These are phyloP conservation scores for Phaonia tiefii DNA, from an alignment of 2,888 invertebrate genomes.

Conservation along the genomic window DNA sequence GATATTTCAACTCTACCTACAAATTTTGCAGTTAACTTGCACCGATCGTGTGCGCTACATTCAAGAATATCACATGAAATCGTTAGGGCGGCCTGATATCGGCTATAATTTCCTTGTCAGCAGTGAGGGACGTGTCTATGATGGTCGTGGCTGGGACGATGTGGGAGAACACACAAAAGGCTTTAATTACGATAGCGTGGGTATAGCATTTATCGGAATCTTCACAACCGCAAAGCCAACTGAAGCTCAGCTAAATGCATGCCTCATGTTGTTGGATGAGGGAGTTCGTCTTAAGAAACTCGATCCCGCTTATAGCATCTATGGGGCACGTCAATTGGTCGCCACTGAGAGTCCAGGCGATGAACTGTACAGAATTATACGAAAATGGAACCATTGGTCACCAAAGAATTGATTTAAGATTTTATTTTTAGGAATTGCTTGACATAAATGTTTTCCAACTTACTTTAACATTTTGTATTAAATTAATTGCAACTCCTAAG, in stretches of 20 bases:
- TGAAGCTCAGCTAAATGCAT: slow-evolving; percentile 83
- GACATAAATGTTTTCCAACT: no score
- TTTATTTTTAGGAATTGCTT: no score
- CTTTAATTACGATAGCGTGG: slow-evolving; percentile 85
- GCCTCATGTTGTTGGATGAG: slow-evolving; percentile 83
- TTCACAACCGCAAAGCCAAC: slow-evolving; percentile 83
- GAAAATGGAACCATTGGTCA: slow-evolving; percentile 85
- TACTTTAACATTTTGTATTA: no score
- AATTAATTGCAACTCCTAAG: no score
- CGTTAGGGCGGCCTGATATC: slow-evolving; percentile 84
- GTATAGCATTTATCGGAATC: slow-evolving; percentile 87
- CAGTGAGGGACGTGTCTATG: slow-evolving; percentile 88
- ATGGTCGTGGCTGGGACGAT: slow-evolving; percentile 87
- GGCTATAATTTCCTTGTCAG: slow-evolving; percentile 90
- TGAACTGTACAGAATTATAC: slow-evolving; percentile 83
- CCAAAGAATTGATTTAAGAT: slow-evolving; percentile 43
- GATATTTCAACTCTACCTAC: no score
- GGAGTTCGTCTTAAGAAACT: slow-evolving; percentile 85
- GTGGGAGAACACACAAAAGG: slow-evolving; percentile 87
- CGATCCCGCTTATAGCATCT: slow-evolving; percentile 84
- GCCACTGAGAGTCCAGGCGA: slow-evolving; percentile 87
- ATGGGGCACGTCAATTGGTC: slow-evolving; percentile 86
- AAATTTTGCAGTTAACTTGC: slow-evolving; percentile 81
- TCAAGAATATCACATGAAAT: slow-evolving; percentile 86
- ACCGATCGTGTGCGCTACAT: slow-evolving; percentile 80